A percentile compares a stretch with the other conserved stretches of the same genome.
Conservation (phyloP, 2,113 vertebrate genomes). For the Corythaixoides concolor region DNA sequence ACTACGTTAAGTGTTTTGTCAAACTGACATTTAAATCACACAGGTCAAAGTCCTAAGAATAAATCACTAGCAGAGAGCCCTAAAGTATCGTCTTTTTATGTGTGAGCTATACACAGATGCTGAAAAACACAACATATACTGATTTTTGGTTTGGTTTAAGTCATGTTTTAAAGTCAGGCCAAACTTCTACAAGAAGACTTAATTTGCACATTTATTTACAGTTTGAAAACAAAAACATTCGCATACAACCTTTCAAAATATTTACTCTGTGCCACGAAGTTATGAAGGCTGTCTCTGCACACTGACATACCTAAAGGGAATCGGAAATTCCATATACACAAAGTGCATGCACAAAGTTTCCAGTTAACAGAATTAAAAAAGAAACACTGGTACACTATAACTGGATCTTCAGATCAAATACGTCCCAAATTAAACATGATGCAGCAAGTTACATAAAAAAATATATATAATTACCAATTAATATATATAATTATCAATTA, state of each 20-base stretch:
- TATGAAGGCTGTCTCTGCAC: background rate
- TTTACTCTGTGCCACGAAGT: background rate
- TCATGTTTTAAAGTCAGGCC: background rate
- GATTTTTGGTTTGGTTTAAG: no score
- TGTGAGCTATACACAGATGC: rapidly evolving
- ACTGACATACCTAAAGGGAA: background rate
- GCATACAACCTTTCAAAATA: background rate
- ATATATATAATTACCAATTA: background rate
- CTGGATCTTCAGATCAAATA: background rate
- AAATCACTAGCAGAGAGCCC: background rate
- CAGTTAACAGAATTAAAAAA: background rate
- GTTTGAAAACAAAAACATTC: background rate
- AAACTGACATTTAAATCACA: background rate
- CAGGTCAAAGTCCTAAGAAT: background rate
- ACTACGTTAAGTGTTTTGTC: background rate
- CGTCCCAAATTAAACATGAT: background rate
- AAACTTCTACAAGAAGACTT: background rate
- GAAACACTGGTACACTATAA: background rate
- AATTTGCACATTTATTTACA: slow-evolving; percentile 38
- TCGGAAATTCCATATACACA: background rate
- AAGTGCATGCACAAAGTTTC: background rate
- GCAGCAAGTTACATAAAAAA: background rate
- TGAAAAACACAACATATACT: background rate
- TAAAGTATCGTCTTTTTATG: background rate
- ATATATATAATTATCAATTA: background rate